These are phyloP conservation scores for Eudyptes chrysolophus DNA, from an alignment of 2,113 vertebrate species.

Conservation along the genomic window DNA sequence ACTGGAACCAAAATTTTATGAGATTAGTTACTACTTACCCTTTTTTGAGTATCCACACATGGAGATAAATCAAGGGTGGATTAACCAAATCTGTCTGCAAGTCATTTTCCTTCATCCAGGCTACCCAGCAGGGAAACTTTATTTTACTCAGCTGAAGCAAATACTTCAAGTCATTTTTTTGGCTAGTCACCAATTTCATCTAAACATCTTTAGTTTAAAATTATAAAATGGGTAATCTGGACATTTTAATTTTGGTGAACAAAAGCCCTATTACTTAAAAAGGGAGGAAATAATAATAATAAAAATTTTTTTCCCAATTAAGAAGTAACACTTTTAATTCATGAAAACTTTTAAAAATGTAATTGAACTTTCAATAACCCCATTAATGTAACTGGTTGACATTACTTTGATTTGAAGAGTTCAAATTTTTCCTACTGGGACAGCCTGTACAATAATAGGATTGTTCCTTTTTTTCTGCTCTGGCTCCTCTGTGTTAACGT, in stretches of 20 bases:
- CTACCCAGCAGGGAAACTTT: background rate
- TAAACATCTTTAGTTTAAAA: background rate
- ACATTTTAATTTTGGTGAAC: background rate
- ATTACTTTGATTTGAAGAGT: conserved; percentile 16
- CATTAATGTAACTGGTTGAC: conserved; percentile 17
- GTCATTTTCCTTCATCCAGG: background rate
- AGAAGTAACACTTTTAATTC: background rate
- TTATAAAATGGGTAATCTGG: background rate
- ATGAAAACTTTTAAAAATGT: background rate
- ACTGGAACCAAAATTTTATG: background rate
- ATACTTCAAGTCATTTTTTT: background rate
- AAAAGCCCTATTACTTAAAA: background rate
- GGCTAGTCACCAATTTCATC: background rate
- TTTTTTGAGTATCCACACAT: background rate
- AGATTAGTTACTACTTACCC: background rate
- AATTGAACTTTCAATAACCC: conserved; percentile 30
- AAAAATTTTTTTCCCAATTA: background rate
- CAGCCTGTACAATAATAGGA: background rate
- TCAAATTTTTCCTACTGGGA: background rate
- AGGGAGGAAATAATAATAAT: background rate
- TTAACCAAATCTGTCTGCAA: conserved; percentile 3
- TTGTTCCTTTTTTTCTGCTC: background rate
- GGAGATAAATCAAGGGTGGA: background rate
- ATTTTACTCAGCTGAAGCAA: background rate
- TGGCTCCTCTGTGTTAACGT: background rate